Evolutionary conservation across 2,888 invertebrate genomes (phyloP).

Genomic region (Lithophane semibrunnea): DNA sequence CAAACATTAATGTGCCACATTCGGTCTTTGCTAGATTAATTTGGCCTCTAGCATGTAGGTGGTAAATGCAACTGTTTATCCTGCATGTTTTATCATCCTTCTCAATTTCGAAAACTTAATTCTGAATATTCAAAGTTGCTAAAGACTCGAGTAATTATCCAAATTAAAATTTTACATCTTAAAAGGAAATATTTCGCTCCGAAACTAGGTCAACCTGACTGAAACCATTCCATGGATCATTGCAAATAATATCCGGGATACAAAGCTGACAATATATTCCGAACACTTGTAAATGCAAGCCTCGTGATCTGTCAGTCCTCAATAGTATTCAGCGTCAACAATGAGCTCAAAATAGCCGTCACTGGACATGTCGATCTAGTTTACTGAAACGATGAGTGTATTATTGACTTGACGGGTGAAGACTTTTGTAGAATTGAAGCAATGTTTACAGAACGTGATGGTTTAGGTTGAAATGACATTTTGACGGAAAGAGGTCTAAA

Average conservation of each 20-base stretch:
- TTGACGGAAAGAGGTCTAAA: not conserved
- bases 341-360: slow-evolving; percentile 65
- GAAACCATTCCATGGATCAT: not conserved
- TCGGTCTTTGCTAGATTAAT: not conserved
- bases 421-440: slow-evolving; percentile 10
- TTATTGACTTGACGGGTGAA: slow-evolving; percentile 39
- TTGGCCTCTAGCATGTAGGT: not conserved
- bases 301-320: slow-evolving; percentile 60
- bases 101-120: not conserved
- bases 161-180: not conserved
- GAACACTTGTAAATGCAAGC: slow-evolving; percentile 46
- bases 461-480: not conserved
- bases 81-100: not conserved
- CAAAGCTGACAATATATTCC: slow-evolving; percentile 38
- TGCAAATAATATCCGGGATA: slow-evolving; percentile 25
- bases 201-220: slow-evolving; percentile 23
- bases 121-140: not conserved
- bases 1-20: not conserved
- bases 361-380: slow-evolving; percentile 63
- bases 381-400: slow-evolving; percentile 45
- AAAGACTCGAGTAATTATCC: not conserved
- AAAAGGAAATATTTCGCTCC: not conserved
- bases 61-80: not conserved
- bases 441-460: not conserved
- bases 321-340: slow-evolving; percentile 62